Conservation (phyloP, 1,140 invertebrate species). For the Melanaphis sacchari region DNA sequence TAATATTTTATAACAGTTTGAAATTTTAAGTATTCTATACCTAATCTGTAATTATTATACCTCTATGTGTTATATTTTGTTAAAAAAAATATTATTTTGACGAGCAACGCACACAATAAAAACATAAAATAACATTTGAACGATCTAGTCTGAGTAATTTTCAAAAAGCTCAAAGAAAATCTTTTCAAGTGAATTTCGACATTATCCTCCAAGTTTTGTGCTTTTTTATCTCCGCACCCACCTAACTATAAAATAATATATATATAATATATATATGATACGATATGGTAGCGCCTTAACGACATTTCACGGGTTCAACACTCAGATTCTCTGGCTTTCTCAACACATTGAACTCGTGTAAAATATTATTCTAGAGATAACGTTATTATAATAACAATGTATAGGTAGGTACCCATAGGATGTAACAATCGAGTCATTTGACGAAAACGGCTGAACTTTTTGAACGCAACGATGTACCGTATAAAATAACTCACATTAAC, state of each 20-base stretch:
- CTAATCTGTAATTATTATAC: neutral
- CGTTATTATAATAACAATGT: constrained; percentile 2
- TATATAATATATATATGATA: neutral
- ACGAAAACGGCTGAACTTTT: neutral
- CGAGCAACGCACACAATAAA: neutral
- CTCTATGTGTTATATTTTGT: neutral
- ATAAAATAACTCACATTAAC: neutral
- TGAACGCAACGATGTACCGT: neutral
- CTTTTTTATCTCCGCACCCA: neutral
- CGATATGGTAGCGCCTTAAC: neutral
- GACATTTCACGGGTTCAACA: neutral
- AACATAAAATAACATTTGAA: neutral
- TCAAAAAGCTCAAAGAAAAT: neutral
- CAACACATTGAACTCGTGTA: neutral
- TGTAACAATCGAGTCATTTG: neutral
- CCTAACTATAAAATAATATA: neutral
- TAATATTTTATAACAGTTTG: neutral
- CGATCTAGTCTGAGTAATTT: neutral
- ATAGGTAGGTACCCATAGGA: neutral
- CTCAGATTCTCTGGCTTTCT: neutral
- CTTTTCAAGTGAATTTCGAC: neutral
- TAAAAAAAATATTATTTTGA: neutral
- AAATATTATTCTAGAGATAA: neutral
- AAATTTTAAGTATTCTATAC: neutral
- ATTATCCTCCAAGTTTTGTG: neutral